These are phyloP conservation scores for Pocillopora damicornis DNA, from an alignment of 64 coral and sea anemone species.

Conservation along the genomic window DNA sequence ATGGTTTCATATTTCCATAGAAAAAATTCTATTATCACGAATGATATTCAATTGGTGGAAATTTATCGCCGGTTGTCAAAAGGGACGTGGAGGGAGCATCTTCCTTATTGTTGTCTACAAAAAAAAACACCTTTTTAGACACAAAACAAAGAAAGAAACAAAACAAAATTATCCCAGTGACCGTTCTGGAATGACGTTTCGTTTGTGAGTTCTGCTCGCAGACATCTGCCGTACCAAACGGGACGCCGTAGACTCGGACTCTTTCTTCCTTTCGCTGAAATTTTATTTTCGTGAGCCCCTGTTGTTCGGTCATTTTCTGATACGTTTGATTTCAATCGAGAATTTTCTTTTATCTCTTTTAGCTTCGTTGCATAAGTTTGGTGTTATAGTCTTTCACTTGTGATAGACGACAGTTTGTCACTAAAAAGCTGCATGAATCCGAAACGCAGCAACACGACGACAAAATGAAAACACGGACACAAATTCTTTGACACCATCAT, in stretches of 20 bases:
- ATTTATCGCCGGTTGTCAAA: neutral
- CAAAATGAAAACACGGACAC: neutral
- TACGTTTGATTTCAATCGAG: neutral
- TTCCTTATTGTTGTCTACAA: neutral
- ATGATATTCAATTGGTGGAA: slow-evolving; percentile 30
- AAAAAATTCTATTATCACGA: neutral
- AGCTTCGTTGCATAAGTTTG: neutral
- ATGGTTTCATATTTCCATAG: slow-evolving; percentile 1
- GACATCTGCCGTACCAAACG: neutral
- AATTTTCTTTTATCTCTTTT: neutral
- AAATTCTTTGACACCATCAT: neutral
- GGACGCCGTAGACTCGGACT: neutral
- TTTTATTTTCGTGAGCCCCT: neutral
- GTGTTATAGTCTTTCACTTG: neutral
- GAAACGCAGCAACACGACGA: neutral
- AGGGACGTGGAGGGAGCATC: neutral
- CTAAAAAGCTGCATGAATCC: slow-evolving; percentile 1
- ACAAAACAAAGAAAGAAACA: neutral
- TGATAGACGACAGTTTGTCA: neutral
- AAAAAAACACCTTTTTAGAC: neutral
- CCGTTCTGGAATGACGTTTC: neutral
- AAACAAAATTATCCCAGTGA: neutral
- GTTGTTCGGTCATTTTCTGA: neutral
- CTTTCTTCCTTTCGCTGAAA: neutral
- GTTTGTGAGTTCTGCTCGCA: neutral